Evolutionary conservation across 2,888 invertebrate species (phyloP), one percentile per base, ranked within the genome.

Genomic region (Labia minor): DNA sequence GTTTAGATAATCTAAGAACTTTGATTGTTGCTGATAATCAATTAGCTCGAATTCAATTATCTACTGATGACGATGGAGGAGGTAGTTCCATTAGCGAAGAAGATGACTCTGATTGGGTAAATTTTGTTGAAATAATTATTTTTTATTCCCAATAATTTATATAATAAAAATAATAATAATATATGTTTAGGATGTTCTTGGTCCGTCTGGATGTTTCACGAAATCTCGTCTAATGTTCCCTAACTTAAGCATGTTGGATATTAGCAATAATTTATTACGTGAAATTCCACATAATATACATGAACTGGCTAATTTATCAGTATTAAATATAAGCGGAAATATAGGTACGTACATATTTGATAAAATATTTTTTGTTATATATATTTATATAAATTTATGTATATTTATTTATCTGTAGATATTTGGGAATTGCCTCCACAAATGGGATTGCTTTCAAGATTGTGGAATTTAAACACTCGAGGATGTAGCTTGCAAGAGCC

Each of bases 391-490:
- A n/a, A n/a, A n/a, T n/a, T n/a, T n/a, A n/a, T n/a, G n/a, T n/a
- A n/a, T n/a, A n/a, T n/a, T 73, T 26, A 26, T 8, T 6, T 6
- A 26, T 72, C 76, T 78, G 72, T 81, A 80, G 92, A 92, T 49
- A 86, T 95, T 66, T 85, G 84, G 3, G 90, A 95, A 74, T 83
- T 99, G 66, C 98, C 98, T 0, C 90, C 97, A 0, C 93, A 96
- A 77, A 89, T 99, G 86, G 98, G 99, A 0, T 80, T 96, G 6
- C 82, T 98, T 1, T 89, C 90, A 0, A 86, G 95, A n/a, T 82
- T 99, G 49, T 98, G 98, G 97, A 97, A 95, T 79, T 81, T 99
- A 49, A 95, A 93, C 77, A 90, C 96, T 1, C 85, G 88, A 62
- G 94, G 94, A 1, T 98, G 98, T 75, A 83, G 86, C 21, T 80